These are phyloP conservation scores for Acanthornis magna DNA, from an alignment of 2,797 vertebrate species.

Conservation along the genomic window DNA sequence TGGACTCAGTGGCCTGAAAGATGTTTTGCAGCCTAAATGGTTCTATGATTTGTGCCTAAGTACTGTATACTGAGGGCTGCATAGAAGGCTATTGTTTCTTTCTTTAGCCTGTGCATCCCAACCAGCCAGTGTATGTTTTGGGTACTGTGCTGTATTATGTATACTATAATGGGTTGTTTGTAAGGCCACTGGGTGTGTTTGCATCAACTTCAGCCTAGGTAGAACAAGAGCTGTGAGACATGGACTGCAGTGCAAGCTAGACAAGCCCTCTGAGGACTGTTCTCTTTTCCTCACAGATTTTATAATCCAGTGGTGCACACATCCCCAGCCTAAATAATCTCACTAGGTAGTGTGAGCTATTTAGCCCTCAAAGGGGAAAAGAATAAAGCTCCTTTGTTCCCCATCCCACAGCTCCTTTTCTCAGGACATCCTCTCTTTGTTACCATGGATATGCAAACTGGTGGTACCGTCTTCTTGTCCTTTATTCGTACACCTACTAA, in stretches of 20 bases:
- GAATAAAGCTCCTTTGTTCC: neutral
- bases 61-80: neutral
- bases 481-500: slow-evolving; percentile 32
- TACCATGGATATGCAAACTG: slow-evolving; percentile 20
- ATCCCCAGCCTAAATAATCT: neutral
- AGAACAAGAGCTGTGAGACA: neutral
- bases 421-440: neutral
- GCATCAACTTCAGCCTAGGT: neutral
- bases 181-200: neutral
- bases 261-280: neutral
- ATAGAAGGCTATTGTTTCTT: neutral
- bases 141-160: neutral
- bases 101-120: neutral
- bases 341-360: neutral
- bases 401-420: neutral
- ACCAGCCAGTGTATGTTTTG: neutral
- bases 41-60: neutral
- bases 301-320: accelerated
- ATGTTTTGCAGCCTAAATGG: neutral
- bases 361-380: neutral
- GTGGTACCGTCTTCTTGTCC: neutral
- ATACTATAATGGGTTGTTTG: neutral
- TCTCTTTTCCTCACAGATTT: neutral
- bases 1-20: neutral
- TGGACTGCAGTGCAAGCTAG: neutral